Conservation (phyloP, 2,888 invertebrate genomes). For the Agrotis segetum region DNA sequence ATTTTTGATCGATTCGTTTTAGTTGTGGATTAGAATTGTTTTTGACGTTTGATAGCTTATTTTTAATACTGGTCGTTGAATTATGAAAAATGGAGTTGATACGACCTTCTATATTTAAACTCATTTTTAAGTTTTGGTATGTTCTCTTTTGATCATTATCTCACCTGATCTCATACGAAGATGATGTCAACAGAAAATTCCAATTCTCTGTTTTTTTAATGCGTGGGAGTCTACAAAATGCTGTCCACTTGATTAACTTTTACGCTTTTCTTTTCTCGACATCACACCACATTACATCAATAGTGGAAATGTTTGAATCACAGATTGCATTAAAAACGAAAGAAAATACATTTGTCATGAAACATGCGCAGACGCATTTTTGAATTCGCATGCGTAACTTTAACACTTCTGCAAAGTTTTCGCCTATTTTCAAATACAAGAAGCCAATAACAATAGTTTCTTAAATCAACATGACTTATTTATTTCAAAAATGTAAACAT, state of each 20-base stretch:
- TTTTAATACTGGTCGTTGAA: neutral
- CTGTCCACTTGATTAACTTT: neutral
- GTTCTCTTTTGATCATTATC: neutral
- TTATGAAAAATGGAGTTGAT: conserved; percentile 1
- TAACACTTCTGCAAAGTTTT: conserved; percentile 11
- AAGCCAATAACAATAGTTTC: too few relatives aligned
- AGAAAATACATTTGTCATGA: neutral
- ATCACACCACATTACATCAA: neutral
- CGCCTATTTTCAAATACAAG: neutral
- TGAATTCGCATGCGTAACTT: conserved; percentile 14
- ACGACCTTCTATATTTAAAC: neutral
- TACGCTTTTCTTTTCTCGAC: neutral
- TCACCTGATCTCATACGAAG: neutral
- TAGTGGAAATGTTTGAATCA: conserved; percentile 19
- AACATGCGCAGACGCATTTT: conserved; percentile 14
- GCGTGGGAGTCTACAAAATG: conserved; percentile 6
- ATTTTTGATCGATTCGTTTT: conserved; percentile 30
- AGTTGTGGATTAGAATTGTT: conserved; percentile 15
- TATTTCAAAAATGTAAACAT: too few relatives aligned
- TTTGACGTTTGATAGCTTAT: conserved; percentile 9
- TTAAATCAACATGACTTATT: too few relatives aligned
- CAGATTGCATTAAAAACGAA: neutral
- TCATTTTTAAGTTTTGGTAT: neutral
- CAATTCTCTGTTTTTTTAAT: neutral
- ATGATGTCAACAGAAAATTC: conserved; percentile 20